Evolutionary conservation across 2,113 vertebrate species (phyloP).

Genomic region (Anseranas semipalmata): DNA sequence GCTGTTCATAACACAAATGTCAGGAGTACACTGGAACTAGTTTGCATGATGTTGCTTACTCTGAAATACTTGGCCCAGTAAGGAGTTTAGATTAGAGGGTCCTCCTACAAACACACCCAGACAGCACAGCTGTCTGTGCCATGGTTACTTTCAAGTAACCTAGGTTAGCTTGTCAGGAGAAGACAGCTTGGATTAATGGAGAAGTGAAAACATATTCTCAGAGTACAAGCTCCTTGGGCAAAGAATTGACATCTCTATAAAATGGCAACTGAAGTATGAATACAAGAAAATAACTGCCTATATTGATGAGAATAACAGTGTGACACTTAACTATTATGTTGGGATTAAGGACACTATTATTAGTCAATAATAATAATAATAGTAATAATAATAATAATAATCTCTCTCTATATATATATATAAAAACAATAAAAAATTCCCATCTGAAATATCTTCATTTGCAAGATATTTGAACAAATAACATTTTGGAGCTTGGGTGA

Average conservation of each 20-base stretch:
- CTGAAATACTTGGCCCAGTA: neutral
- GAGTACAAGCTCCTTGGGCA: neutral
- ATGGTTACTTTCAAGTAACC: neutral
- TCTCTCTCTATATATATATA: too few species aligned
- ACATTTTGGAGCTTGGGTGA: neutral
- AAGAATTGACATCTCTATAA: neutral
- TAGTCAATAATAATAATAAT: too few species aligned
- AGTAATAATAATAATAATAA: too few species aligned
- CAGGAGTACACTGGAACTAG: neutral
- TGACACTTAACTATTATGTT: neutral
- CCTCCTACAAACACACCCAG: neutral
- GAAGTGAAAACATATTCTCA: neutral
- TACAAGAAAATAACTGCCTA: neutral
- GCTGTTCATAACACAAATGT: neutral
- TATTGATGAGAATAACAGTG: neutral
- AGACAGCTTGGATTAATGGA: neutral
- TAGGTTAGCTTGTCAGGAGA: neutral
- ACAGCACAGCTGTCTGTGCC: accelerated
- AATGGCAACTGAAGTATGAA: neutral
- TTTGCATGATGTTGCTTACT: neutral
- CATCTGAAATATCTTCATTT: neutral
- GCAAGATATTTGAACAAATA: neutral
- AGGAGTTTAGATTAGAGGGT: neutral
- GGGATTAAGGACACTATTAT: neutral
- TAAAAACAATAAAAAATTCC: neutral